Conservation (phyloP, 2,888 invertebrate species). For the Reticulitermes lucifugus region DNA sequence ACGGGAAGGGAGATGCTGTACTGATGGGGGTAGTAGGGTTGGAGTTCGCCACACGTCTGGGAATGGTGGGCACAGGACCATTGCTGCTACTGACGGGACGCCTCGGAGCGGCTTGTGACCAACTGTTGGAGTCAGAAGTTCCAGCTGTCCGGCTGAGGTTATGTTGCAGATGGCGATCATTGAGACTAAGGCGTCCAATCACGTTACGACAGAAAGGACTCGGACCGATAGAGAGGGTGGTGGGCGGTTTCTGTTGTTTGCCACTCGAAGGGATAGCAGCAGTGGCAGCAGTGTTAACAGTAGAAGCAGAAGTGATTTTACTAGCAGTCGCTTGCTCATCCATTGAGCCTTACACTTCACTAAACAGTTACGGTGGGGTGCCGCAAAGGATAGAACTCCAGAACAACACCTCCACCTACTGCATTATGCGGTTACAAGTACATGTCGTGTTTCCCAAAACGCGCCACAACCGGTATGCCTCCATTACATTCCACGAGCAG, state of each 20-base stretch:
- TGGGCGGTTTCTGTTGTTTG: constrained; percentile 43
- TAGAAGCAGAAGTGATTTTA: constrained; percentile 21
- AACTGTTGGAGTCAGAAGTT: constrained; percentile 24
- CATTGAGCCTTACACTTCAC: constrained; percentile 37
- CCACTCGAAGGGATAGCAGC: neutral
- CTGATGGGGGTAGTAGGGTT: constrained; percentile 43
- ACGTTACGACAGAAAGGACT: constrained; percentile 63
- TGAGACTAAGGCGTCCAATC: constrained; percentile 59
- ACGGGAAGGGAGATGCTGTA: constrained; percentile 64
- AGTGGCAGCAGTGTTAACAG: neutral
- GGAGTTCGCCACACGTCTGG: constrained; percentile 27
- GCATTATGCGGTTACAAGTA: neutral
- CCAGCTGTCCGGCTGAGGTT: constrained; percentile 40
- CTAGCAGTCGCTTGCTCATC: constrained; percentile 35
- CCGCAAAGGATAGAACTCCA: constrained; percentile 15
- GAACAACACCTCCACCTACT: constrained; percentile 31
- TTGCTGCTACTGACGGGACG: neutral
- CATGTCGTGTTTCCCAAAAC: neutral
- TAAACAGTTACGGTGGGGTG: constrained; percentile 36
- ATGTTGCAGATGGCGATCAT: constrained; percentile 50
- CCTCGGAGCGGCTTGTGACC: constrained; percentile 35
- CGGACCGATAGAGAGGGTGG: constrained; percentile 57
- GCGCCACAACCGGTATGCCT: neutral
- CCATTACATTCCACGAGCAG: neutral
- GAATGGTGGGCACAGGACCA: constrained; percentile 13